Base-by-base conservation (phyloP, 2,797 vertebrate species). In the Leucoraja ocellata region DNA sequence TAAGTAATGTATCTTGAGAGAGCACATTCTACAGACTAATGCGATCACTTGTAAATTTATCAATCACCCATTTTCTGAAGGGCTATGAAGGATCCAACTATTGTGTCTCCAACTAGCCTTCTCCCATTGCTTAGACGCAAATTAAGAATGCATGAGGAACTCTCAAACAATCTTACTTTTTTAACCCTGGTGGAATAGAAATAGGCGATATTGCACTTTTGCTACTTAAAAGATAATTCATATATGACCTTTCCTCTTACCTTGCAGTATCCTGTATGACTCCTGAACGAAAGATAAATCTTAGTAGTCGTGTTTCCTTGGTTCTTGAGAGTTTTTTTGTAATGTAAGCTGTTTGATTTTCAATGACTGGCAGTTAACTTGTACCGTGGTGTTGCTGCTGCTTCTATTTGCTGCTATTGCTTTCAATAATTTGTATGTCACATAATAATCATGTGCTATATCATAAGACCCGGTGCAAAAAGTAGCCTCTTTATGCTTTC, bases 111-210 rank as follows among this genome's bases (percentile, higher is more conserved):
- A 84, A 65, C 90, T 94, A 95, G 96, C 96, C 95, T 96, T 96
- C 95, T 94, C 95, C 95, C 95, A 95, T 95, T 94, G 95, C 95
- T 94, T 71, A 96, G 96, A 96, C 96, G 97, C 97, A 94, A 95
- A 94, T 94, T 95, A 46, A 63, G 88, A 73, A 91, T 91, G 36
- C 68, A 13, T 13, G 65, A 73, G 23, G 71, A 54, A 54, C n/a
- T 68, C 80, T 91, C 65, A 39, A 23, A 91, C 36, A 46, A 54
- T 11, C 32, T 21, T 46, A 92, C 23, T 10, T 74, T 92, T 76
- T 92, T 88, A 88, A 2, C 54, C 71, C 73, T 74, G 46, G 36
- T 58, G 14, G 68, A 73, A 68, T 71, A 73, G 73, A 91, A 91
- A 14, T 65, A 54, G 90, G 68, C 90, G 58, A 92, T 92, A 92